phyloP scores from a whole-genome alignment of 2,113 vertebrate species.

The Aphyosemion australe region DNA sequence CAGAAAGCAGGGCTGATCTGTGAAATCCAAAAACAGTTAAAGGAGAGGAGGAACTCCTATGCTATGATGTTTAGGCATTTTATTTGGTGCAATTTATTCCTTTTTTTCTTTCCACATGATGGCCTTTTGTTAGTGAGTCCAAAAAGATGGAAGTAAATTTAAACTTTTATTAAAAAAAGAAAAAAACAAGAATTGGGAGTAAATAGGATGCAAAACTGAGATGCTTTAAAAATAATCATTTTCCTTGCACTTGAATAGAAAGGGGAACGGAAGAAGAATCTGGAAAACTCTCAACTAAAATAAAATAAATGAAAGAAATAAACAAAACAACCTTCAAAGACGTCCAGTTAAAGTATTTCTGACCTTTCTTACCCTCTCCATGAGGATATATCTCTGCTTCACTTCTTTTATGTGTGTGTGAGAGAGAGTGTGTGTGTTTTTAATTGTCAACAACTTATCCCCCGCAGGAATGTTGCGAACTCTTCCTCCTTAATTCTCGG shows the following conservation, averaged over 20 bases:
- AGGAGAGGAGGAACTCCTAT: slow-evolving; percentile 23
- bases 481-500: slow-evolving; percentile 73
- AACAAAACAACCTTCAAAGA: neutral
- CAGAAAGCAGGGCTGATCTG: slow-evolving; percentile 45
- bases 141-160: too few species aligned
- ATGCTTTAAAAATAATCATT: too few species aligned
- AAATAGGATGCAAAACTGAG: too few species aligned
- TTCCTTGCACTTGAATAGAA: neutral
- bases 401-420: neutral
- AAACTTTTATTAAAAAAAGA: too few species aligned
- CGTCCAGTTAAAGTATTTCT: slow-evolving; percentile 13
- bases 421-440: slow-evolving; percentile 42
- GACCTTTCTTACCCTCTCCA: slow-evolving; percentile 8
- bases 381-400: neutral
- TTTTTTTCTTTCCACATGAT: neutral
- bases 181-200: too few species aligned
- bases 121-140: too few species aligned
- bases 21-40: slow-evolving; percentile 27
- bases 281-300: neutral
- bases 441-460: slow-evolving; percentile 80
- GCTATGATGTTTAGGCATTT: slow-evolving; percentile 6
- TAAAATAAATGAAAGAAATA: slow-evolving; percentile 5
- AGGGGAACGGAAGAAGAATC: neutral
- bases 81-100: neutral
- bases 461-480: slow-evolving; percentile 75